These are phyloP conservation scores for Leucophenga maculata DNA, from an alignment of 2,888 invertebrate species.

Conservation along the genomic window DNA sequence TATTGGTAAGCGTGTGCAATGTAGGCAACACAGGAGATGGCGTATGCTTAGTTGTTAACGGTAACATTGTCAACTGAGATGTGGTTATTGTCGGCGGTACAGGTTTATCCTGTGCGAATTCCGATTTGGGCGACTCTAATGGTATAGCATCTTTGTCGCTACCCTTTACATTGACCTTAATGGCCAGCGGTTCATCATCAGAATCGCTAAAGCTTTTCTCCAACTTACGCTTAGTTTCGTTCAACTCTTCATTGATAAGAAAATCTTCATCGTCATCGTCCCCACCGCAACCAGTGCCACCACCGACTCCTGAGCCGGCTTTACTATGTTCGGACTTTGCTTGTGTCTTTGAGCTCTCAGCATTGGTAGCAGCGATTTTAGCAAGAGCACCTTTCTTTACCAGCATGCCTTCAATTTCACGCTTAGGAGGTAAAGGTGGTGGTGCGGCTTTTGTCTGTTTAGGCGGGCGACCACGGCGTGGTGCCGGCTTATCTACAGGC, in stretches of 20 bases:
- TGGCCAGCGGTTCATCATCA: conserved; percentile 78
- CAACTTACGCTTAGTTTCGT: conserved; percentile 68
- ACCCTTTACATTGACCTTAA: conserved; percentile 72
- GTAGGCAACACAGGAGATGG: conserved; percentile 36
- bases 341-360: conserved; percentile 40
- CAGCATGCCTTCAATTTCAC: conserved; percentile 68
- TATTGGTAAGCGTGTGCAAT: conserved; percentile 23
- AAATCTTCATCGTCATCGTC: conserved; percentile 68
- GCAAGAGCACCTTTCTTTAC: conserved; percentile 66
- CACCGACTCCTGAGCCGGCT: conserved; percentile 52
- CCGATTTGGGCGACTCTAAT: conserved; percentile 9
- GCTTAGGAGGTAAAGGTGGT: conserved; percentile 45
- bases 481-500: conserved; percentile 34
- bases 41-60: conserved; percentile 57
- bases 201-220: conserved; percentile 77
- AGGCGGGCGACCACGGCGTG: conserved; percentile 60
- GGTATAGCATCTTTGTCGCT: conserved; percentile 50
- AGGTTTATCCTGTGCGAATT: conserved; percentile 32
- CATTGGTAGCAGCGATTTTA: conserved; percentile 46
- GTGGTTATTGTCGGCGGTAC: conserved; percentile 30
- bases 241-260: conserved; percentile 66
- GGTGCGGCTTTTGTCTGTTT: conserved; percentile 50
- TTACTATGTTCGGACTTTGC: conserved; percentile 58
- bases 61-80: conserved; percentile 58
- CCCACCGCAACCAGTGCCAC: conserved; percentile 44